Conservation (phyloP, 2,113 vertebrate genomes). For the Siniperca chuatsi region DNA sequence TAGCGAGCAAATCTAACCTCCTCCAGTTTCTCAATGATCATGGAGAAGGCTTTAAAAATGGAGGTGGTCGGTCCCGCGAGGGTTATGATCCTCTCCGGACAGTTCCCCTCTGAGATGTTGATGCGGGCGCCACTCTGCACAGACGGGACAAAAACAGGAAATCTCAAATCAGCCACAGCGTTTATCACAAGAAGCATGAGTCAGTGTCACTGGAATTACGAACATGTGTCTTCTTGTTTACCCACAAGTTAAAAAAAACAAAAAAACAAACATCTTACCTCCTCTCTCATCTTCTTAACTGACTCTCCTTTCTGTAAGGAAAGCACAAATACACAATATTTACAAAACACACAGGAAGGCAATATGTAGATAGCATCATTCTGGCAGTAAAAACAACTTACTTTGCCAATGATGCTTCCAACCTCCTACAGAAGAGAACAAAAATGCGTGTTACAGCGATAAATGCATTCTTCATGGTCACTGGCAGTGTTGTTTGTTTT, state of each 20-base stretch:
- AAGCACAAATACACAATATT: slow-evolving; percentile 32
- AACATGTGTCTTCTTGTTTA: not conserved
- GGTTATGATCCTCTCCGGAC: slow-evolving; percentile 98
- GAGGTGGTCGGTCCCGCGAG: slow-evolving; percentile 97
- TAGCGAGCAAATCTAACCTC: slow-evolving; percentile 85
- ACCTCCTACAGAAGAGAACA: slow-evolving; percentile 80
- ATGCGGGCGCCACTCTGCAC: slow-evolving; percentile 95
- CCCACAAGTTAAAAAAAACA: not conserved
- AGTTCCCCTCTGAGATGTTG: slow-evolving; percentile 99
- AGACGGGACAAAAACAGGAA: slow-evolving; percentile 30
- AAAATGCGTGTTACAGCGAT: not conserved
- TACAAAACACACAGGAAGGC: slow-evolving; percentile 17
- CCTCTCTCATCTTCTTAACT: slow-evolving; percentile 99
- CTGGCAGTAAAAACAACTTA: slow-evolving; percentile 57
- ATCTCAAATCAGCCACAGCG: not conserved
- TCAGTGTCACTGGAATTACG: not conserved
- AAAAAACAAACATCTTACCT: slow-evolving; percentile 82
- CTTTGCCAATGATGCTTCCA: slow-evolving; percentile 90
- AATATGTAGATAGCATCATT: not conserved
- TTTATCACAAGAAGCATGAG: slow-evolving; percentile 1
- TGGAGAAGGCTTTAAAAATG: slow-evolving; percentile 99
- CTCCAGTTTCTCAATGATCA: slow-evolving; percentile 99
- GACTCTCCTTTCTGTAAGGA: slow-evolving; percentile 94
- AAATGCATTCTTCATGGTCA: not conserved
- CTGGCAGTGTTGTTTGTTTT: not conserved